phyloP scores from a whole-genome alignment of 1,140 invertebrate species.

The Eupristina koningsbergeri region DNA sequence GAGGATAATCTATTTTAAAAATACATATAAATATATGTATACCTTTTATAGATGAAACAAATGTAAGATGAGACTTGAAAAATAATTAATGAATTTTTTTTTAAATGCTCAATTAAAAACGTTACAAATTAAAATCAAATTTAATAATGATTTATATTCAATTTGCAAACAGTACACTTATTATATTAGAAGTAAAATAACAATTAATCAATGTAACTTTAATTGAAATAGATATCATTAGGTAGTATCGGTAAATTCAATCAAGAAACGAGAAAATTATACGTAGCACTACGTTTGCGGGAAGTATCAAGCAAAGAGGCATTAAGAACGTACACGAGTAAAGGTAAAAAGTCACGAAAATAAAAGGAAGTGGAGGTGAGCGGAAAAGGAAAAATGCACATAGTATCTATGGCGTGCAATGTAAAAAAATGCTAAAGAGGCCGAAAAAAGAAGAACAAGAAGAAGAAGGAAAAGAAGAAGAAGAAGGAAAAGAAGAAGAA shows the following conservation, averaged over 20 bases:
- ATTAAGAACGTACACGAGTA: neutral
- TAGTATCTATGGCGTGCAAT: neutral
- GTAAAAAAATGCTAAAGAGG: neutral
- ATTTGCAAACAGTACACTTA: constrained; percentile 23
- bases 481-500: neutral
- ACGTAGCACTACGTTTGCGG: neutral
- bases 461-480: neutral
- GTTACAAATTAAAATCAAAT: constrained; percentile 29
- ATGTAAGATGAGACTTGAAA: neutral
- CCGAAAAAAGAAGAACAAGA: neutral
- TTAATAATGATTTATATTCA: constrained; percentile 37
- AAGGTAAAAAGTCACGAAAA: neutral
- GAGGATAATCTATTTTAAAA: neutral
- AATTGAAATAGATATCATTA: constrained; percentile 41
- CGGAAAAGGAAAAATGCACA: constrained; percentile 28
- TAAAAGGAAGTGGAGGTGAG: neutral
- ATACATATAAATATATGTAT: neutral
- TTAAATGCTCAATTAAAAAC: neutral
- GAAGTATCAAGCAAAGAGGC: neutral
- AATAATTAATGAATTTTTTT: neutral
- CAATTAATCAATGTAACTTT: constrained; percentile 37
- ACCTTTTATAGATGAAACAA: neutral
- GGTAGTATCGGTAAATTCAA: constrained; percentile 30
- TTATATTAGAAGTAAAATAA: constrained; percentile 12
- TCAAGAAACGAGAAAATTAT: constrained; percentile 42